phyloP scores from a whole-genome alignment of 2,113 vertebrate genomes.

The Chaetodon trifascialis region DNA sequence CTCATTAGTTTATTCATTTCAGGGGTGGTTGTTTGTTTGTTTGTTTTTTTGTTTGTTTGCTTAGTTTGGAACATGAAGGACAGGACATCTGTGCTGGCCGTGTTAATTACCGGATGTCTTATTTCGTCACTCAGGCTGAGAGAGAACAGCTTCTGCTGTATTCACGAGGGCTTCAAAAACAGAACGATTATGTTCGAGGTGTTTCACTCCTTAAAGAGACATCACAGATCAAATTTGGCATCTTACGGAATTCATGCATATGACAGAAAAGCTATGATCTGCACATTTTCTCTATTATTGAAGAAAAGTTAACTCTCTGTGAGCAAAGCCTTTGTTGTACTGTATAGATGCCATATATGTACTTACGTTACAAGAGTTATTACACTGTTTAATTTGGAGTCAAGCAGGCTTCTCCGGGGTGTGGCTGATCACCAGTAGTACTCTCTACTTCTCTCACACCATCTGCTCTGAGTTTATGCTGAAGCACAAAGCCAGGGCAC shows the following conservation, averaged over 20 bases:
- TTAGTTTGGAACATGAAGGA: slow-evolving; percentile 23
- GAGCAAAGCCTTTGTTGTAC: background rate
- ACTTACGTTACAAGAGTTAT: background rate
- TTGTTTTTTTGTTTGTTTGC: background rate
- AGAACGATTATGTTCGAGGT: background rate
- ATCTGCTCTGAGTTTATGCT: slow-evolving; percentile 69
- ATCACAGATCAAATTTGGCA: background rate
- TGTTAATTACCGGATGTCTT: slow-evolving; percentile 29
- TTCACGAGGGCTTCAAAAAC: slow-evolving; percentile 33
- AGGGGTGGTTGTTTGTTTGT: background rate
- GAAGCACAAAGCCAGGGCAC: slow-evolving; percentile 45
- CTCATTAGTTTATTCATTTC: slow-evolving; percentile 42
- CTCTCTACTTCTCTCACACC: slow-evolving; percentile 48
- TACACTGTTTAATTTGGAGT: background rate
- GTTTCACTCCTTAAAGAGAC: slow-evolving; percentile 3
- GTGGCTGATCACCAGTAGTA: slow-evolving; percentile 7
- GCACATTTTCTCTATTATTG: background rate
- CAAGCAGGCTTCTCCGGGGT: slow-evolving; percentile 10
- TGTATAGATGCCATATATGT: background rate
- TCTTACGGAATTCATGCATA: background rate
- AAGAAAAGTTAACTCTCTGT: background rate
- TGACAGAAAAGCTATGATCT: background rate
- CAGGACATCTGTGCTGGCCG: slow-evolving; percentile 37
- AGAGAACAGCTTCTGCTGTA: slow-evolving; percentile 16
- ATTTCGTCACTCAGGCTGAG: slow-evolving; percentile 24